Conservation (phyloP, 2,113 vertebrate species). For the Apodemus speciosus region DNA sequence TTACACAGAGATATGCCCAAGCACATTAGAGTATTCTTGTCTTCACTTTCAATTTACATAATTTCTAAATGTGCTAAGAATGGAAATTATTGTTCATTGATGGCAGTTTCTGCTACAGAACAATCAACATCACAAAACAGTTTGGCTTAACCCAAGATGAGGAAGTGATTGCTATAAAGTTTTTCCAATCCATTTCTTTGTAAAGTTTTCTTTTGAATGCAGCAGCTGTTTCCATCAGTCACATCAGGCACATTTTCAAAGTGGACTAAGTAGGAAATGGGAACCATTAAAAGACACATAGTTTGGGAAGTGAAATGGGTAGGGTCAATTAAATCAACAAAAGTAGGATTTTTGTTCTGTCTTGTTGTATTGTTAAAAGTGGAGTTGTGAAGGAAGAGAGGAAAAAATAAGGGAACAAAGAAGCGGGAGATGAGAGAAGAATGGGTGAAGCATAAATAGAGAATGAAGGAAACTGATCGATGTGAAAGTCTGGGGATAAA, state of each 20-base stretch:
- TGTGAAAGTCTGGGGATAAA: background rate
- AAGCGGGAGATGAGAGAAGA: background rate
- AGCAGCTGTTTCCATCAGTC: conserved; percentile 30
- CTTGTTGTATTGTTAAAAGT: background rate
- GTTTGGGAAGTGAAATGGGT: background rate
- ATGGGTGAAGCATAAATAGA: background rate
- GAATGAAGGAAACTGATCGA: background rate
- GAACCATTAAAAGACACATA: background rate
- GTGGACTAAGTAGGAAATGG: background rate
- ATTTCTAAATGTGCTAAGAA: conserved; percentile 75
- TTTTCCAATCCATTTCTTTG: background rate
- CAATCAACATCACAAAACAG: conserved; percentile 62
- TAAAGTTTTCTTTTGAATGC: conserved; percentile 51
- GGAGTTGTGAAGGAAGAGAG: background rate
- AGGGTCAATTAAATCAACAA: background rate
- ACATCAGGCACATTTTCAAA: background rate
- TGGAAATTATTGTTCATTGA: conserved; percentile 71
- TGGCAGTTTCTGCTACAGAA: conserved; percentile 65
- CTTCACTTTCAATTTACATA: conserved; percentile 68
- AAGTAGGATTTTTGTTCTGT: background rate
- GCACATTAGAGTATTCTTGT: conserved; percentile 56
- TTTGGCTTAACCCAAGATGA: conserved; percentile 13
- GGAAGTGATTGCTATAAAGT: conserved; percentile 5
- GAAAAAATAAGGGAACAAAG: background rate
- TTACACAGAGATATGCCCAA: conserved; percentile 69